phyloP scores from a whole-genome alignment of 2,888 invertebrate species.

The Cetonia aurata region DNA sequence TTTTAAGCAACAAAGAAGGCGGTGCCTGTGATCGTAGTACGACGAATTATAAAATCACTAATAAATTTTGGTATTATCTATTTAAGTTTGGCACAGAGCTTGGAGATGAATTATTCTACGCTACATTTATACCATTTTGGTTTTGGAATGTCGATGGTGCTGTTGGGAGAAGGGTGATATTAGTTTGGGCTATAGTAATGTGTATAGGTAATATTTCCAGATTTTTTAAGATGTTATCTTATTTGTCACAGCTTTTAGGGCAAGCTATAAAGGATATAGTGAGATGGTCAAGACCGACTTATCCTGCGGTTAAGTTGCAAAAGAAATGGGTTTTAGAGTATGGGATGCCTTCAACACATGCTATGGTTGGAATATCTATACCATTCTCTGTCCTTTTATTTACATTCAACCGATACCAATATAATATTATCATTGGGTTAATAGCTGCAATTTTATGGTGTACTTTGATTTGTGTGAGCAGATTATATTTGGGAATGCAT shows the following conservation, averaged over 20 bases:
- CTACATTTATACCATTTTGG: slow-evolving; percentile 92
- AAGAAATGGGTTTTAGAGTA: slow-evolving; percentile 92
- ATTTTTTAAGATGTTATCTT: too few species aligned
- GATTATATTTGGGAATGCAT: slow-evolving; percentile 95
- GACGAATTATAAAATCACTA: slow-evolving; percentile 67
- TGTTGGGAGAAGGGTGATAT: slow-evolving; percentile 84
- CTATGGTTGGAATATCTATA: slow-evolving; percentile 90
- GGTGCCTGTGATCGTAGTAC: slow-evolving; percentile 7
- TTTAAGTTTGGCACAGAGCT: slow-evolving; percentile 88
- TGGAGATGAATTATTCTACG: slow-evolving; percentile 93
- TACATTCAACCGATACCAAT: slow-evolving; percentile 84
- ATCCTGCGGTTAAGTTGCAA: slow-evolving; percentile 86
- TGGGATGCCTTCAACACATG: slow-evolving; percentile 96
- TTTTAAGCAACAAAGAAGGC: neutral
- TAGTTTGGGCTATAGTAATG: slow-evolving; percentile 88
- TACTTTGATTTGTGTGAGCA: slow-evolving; percentile 83
- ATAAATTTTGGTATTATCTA: slow-evolving; percentile 86
- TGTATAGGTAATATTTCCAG: slow-evolving; percentile 76
- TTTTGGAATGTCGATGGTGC: slow-evolving; percentile 95
- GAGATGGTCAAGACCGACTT: slow-evolving; percentile 87
- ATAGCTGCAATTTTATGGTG: slow-evolving; percentile 78
- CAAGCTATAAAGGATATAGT: slow-evolving; percentile 92
- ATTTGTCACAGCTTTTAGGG: slow-evolving; percentile 67
- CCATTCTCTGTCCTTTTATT: slow-evolving; percentile 88
- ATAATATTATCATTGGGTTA: slow-evolving; percentile 72